Percentiles rank a stretch among this genome's conserved stretches.
These are phyloP conservation scores for Smittia sp. DNA, from an alignment of 2,888 invertebrate species.

Conservation along the genomic window DNA sequence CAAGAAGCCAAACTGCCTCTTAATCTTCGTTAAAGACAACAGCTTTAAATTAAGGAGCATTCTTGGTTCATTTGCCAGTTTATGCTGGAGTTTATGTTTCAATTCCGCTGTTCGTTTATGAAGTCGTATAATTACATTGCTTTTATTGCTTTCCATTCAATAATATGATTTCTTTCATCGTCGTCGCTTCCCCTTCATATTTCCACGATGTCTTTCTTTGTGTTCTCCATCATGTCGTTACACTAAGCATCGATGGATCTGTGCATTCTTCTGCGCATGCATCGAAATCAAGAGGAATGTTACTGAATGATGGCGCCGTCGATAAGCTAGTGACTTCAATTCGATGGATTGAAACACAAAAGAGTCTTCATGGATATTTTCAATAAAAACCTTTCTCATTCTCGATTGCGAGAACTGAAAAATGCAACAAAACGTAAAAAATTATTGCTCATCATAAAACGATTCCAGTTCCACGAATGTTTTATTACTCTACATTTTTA, in stretches of 20 bases:
- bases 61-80: not conserved
- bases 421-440: not conserved
- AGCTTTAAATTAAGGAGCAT: not conserved
- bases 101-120: slow-evolving; percentile 7
- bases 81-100: not conserved
- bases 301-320: slow-evolving; percentile 29
- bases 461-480: slow-evolving; percentile 40
- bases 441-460: slow-evolving; percentile 30
- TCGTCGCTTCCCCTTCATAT: not conserved
- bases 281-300: slow-evolving; percentile 17
- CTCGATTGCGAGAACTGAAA: not conserved
- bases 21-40: not conserved
- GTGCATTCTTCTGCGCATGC: slow-evolving; percentile 30
- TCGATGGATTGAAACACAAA: not conserved
- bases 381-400: too few relatives aligned
- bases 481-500: slow-evolving; percentile 39
- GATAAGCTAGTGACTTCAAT: slow-evolving; percentile 10
- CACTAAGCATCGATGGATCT: not conserved
- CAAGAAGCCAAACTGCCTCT: not conserved
- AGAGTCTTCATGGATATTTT: not conserved
- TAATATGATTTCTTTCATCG: not conserved
- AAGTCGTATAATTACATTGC: slow-evolving; percentile 33
- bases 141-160: not conserved
- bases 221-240: slow-evolving; percentile 14
- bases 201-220: not conserved